Evolutionary conservation across 2,113 vertebrate species (phyloP), one percentile per base, ranked within the genome.

Genomic region (Copsychus sechellarum): DNA sequence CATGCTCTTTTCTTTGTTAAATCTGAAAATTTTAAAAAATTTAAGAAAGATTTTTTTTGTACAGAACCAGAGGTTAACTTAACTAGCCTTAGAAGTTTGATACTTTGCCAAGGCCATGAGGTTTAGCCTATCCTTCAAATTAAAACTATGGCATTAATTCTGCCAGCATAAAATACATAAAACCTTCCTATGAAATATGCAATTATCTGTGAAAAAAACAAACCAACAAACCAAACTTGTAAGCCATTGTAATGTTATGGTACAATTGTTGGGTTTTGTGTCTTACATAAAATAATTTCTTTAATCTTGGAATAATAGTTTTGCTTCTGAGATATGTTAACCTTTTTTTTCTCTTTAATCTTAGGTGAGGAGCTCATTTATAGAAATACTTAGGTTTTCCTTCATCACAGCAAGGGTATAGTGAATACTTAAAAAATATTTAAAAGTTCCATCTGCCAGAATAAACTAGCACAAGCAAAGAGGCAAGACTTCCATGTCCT

Each of bases 361-460:
- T 81, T 79, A 54, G 33, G 5, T 78, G 15, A 57, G 40, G 48
- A 87, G 31, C 33, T 82, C 5, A 20, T 79, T 91, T 71, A 33
- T 26, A 91, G 24, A 81, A 86, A 92, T 62, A 19, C 5, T 50
- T 67, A 42, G 14, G 3, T 64, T 89, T 81, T 91, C 57, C 87
- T 92, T 90, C 42, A 70, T 70, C 24, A 25, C 19, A 90, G 40
- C 23, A 74, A 66, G 34, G 17, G 26, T 84, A 81, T 26, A 77
- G 16, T 1, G 1, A 82, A 87, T 62, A 28, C 14, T 81, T 88
- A 87, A 93, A 91, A 93, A 92, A 95, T 93, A 93, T 83, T 95
- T 86, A 66, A 94, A 95, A 77, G 21, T 8, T 73, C 54, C 66
- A 73, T 89, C 87, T 95, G 81, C 64, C 50, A 73, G 36, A 77